Conservation (phyloP, 1,140 invertebrate genomes). For the Drosophila persimilis region DNA sequence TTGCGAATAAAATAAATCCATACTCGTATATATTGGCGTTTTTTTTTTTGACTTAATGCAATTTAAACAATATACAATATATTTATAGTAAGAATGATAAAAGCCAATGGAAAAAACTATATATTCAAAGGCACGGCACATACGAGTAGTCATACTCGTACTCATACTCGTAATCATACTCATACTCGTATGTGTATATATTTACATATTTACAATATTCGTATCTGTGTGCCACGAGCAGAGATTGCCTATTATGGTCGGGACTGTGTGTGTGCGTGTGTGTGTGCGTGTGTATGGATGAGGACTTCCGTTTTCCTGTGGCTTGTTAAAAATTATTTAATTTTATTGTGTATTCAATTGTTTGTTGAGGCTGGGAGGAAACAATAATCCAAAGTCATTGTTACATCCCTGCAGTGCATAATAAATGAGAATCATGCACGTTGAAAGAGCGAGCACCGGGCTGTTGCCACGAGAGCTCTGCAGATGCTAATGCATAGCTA, state of each 20-base stretch:
- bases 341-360: constrained; percentile 55
- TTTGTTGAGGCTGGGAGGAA: constrained; percentile 59
- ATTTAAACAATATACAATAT: constrained; percentile 73
- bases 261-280: constrained; percentile 12
- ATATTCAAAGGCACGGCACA: neutral
- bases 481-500: constrained; percentile 24
- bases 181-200: neutral
- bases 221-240: constrained; percentile 35
- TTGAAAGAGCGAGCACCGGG: neutral
- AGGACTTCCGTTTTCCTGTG: constrained; percentile 74
- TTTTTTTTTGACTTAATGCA: constrained; percentile 64
- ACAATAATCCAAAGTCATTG: constrained; percentile 63
- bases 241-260: constrained; percentile 66
- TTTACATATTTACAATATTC: constrained; percentile 37
- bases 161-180: neutral
- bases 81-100: constrained; percentile 74
- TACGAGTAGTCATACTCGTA: neutral
- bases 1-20: constrained; percentile 74
- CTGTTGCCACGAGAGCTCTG: neutral
- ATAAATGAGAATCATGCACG: constrained; percentile 35
- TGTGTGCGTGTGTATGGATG: constrained; percentile 15
- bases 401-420: constrained; percentile 40
- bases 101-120: constrained; percentile 53
- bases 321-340: constrained; percentile 78
- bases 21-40: constrained; percentile 15